Percentiles rank a stretch among this genome's conserved stretches.
These are phyloP conservation scores for Fragum fragum DNA, from an alignment of 2,888 invertebrate genomes.

Conservation along the genomic window DNA sequence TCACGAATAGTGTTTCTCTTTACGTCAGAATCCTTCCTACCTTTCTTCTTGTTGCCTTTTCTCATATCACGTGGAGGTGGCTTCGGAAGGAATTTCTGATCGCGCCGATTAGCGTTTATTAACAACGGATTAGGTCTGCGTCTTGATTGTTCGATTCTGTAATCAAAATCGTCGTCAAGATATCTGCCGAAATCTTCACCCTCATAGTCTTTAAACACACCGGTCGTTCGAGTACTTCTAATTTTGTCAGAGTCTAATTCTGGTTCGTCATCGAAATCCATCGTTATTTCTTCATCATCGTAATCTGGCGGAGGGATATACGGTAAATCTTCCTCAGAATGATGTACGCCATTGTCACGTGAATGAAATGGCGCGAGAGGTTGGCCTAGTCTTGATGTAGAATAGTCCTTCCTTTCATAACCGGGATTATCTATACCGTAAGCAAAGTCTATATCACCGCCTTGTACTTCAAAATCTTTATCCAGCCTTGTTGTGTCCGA, in stretches of 20 bases:
- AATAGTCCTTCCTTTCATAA: constrained; percentile 19
- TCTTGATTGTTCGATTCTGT: constrained; percentile 25
- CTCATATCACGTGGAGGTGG: neutral
- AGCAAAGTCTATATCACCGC: constrained; percentile 63
- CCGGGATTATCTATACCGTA: constrained; percentile 54
- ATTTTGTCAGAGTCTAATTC: constrained; percentile 35
- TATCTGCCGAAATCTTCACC: constrained; percentile 72
- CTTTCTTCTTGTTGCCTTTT: constrained; percentile 39
- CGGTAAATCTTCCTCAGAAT: constrained; percentile 38
- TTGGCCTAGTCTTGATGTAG: neutral
- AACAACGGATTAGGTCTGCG: constrained; percentile 13
- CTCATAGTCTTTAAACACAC: constrained; percentile 53
- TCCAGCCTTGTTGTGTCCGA: constrained; percentile 53
- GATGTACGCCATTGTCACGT: neutral
- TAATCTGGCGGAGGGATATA: constrained; percentile 74
- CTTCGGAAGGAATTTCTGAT: constrained; percentile 15
- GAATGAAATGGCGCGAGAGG: neutral
- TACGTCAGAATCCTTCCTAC: constrained; percentile 38
- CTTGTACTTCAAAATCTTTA: constrained; percentile 55
- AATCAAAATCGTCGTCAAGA: constrained; percentile 68
- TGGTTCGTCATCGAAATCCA: constrained; percentile 60
- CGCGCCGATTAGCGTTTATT: neutral
- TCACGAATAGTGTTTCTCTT: constrained; percentile 70
- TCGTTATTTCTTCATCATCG: constrained; percentile 69
- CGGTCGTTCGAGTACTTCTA: neutral